Base-by-base conservation (phyloP, 2,888 invertebrate species). In the Mesoligia furuncula region DNA sequence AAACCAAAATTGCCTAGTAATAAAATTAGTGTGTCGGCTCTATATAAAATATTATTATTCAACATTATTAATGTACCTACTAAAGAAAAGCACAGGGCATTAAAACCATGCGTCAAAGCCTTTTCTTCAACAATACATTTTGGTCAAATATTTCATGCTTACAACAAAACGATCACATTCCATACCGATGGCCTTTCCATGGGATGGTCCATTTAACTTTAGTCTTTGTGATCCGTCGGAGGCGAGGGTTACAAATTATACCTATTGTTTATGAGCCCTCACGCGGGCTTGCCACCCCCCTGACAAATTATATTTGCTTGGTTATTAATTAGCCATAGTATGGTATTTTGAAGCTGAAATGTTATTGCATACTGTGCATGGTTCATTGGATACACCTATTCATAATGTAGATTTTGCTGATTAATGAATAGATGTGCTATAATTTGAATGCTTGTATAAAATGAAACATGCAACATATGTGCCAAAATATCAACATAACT, bases 201-300 rank as follows among this genome's bases (percentile, higher is more conserved):
- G 62, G 72, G 83, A 79, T 77, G 88, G 77, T 80, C 88, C 90
- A 88, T 91, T 90, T 90, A 90, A 90, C 87, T 85, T 84, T 75
- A 87, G 84, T 85, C 88, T 86, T 90, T 91, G 88, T 90, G 87
- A 87, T 87, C 85, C 87, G 85, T 77, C 80, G 87, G 85, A 79
- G 83, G 80, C 82, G 70, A 80, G 83, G 83, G 87, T 87, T 78
- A 88, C 88, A 91, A 91, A 91, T 91, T 89, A 89, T 87, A 87
- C 87, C 87, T 87, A 90, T 91, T 90, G 91, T 91, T 88, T 89
- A 90, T 85, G 83, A 85, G 86, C 75, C 81, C 79, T 84, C 86
- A 83, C 83, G 80, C 80, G 83, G 85, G 73, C 73, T 65, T 76
- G 89, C 81, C 85, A 83, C 67, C 71, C 77, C 79, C 62, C 75